Evolutionary conservation across 1,140 invertebrate species (phyloP).

Genomic region (Coboldia fuscipes): DNA sequence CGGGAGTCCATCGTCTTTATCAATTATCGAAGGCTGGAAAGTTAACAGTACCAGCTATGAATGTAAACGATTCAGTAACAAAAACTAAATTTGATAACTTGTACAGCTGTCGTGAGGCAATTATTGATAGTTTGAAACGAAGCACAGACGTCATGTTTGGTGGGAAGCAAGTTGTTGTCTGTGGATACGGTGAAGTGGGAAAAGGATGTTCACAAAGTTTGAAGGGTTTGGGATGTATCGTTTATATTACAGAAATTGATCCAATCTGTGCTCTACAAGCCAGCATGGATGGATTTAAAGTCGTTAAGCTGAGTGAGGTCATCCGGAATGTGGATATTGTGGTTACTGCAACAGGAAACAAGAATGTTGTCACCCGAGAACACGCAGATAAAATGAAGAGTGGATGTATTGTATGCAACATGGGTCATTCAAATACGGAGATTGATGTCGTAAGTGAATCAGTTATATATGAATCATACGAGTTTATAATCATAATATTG

Average conservation of each 20-base stretch:
- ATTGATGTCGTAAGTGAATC: conserved; percentile 69
- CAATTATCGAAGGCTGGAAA: conserved; percentile 89
- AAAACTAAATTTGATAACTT: conserved; percentile 99
- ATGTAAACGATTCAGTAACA: conserved; percentile 95
- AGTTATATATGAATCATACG: not conserved
- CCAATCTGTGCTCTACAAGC: conserved; percentile 95
- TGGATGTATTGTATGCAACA: conserved; percentile 91
- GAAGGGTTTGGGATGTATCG: conserved; percentile 84
- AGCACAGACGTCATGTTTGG: conserved; percentile 97
- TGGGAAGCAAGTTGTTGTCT: conserved; percentile 89
- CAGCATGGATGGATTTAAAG: conserved; percentile 92
- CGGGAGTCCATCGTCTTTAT: conserved; percentile 90
- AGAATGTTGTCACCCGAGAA: conserved; percentile 84
- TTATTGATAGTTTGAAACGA: conserved; percentile 44
- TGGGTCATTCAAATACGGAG: conserved; percentile 97
- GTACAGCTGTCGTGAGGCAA: conserved; percentile 47
- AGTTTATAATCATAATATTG: not conserved
- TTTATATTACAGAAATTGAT: conserved; percentile 94
- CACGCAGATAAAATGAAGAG: conserved; percentile 96
- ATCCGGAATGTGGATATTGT: conserved; percentile 84
- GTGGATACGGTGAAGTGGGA: conserved; percentile 95
- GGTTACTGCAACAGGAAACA: conserved; percentile 91
- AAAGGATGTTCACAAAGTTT: conserved; percentile 92
- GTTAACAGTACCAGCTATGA: conserved; percentile 94
- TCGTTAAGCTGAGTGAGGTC: conserved; percentile 86